Evolutionary conservation across 2,888 invertebrate species (phyloP).

Genomic region (Mellilla xanthometata): DNA sequence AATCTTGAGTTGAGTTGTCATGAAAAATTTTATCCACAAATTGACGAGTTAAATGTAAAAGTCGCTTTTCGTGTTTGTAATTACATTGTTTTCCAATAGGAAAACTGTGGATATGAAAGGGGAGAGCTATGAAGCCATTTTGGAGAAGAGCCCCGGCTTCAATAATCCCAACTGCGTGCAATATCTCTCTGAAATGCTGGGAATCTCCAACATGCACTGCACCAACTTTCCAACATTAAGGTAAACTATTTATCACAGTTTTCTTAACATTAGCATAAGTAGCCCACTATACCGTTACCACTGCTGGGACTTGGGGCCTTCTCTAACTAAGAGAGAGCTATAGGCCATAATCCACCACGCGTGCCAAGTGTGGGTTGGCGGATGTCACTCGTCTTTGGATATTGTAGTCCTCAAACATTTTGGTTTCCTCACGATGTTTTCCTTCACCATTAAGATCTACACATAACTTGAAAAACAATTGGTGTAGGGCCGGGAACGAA

Average conservation of each 20-base stretch:
- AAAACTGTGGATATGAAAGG: constrained; percentile 91
- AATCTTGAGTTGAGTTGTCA: constrained; percentile 24
- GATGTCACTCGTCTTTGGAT: too few relatives aligned
- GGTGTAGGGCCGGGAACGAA: too few relatives aligned
- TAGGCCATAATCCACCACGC: too few relatives aligned
- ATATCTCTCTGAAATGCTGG: constrained; percentile 89
- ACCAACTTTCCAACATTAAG: constrained; percentile 87
- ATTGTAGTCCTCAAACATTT: too few relatives aligned
- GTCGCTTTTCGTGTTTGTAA: constrained; percentile 37
- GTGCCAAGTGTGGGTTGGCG: too few relatives aligned
- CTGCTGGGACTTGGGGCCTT: too few relatives aligned
- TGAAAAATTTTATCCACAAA: constrained; percentile 52
- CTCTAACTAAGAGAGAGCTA: too few relatives aligned
- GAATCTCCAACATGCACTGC: constrained; percentile 86
- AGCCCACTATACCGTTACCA: too few relatives aligned
- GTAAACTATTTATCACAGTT: constrained; percentile 63
- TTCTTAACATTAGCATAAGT: too few relatives aligned
- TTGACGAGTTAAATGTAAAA: constrained; percentile 44
- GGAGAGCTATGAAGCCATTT: constrained; percentile 90
- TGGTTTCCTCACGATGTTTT: too few relatives aligned
- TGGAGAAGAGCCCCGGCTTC: constrained; percentile 92
- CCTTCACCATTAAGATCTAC: too few relatives aligned
- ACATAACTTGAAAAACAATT: too few relatives aligned
- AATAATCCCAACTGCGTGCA: constrained; percentile 95
- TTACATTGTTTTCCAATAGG: constrained; percentile 70